These are phyloP conservation scores for Carposina sasakii DNA, from an alignment of 1,140 invertebrate species.

Conservation along the genomic window DNA sequence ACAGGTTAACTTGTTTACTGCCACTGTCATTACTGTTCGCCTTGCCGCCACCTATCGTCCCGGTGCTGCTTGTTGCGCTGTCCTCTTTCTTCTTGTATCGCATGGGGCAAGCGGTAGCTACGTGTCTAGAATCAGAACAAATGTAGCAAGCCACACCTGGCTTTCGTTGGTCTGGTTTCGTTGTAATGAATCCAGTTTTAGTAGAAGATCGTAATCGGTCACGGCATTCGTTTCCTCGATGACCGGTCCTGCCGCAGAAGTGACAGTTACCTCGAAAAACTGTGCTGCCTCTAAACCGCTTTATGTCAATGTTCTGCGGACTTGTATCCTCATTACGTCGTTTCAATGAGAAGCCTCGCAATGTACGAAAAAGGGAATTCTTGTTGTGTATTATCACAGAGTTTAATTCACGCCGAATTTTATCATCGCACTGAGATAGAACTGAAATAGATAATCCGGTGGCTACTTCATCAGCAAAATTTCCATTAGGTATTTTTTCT, in stretches of 20 bases:
- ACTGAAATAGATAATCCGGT: constrained; percentile 24
- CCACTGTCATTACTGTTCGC: too few relatives aligned
- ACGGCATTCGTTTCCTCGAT: constrained; percentile 12
- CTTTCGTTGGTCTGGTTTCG: neutral
- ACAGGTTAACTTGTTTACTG: constrained; percentile 11
- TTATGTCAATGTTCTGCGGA: neutral
- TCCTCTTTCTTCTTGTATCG: constrained; percentile 18
- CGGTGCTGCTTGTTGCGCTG: neutral
- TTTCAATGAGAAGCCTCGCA: constrained; percentile 17
- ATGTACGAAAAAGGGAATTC: constrained; percentile 17
- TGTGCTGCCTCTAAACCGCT: neutral
- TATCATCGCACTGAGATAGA: constrained; percentile 17
- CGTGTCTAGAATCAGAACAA: constrained; percentile 13
- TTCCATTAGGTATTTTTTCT: too few relatives aligned
- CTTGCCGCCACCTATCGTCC: too few relatives aligned
- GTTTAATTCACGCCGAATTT: constrained; percentile 22
- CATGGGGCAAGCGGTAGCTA: constrained; percentile 14
- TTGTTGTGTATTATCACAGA: constrained; percentile 12
- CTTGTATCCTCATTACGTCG: constrained; percentile 9
- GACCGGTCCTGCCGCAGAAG: constrained; percentile 16
- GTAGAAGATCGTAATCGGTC: neutral
- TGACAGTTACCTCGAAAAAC: constrained; percentile 9
- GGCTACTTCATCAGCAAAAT: constrained; percentile 17
- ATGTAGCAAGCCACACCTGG: constrained; percentile 8
- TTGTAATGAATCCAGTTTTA: neutral